Conservation (phyloP, 2,888 invertebrate species). For the Sphaerophoria rueppellii region DNA sequence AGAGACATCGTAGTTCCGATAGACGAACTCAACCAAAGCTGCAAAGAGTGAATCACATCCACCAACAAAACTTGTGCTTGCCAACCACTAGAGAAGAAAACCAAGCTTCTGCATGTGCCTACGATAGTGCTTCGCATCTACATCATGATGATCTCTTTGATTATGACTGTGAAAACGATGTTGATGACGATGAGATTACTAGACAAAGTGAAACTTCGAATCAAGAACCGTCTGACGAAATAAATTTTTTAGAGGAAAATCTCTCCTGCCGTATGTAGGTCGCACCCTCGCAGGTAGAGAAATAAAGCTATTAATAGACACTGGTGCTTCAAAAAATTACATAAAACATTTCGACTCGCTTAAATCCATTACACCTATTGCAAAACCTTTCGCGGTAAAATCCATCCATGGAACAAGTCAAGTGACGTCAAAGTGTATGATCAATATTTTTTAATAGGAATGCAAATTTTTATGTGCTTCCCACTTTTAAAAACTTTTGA, state of each 20-base stretch:
- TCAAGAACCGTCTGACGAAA: background rate
- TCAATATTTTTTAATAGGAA: constrained; percentile 55
- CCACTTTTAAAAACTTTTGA: too few relatives aligned
- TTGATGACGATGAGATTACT: too few relatives aligned
- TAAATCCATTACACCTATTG: background rate
- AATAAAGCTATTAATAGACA: constrained; percentile 34
- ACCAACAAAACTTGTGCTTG: background rate
- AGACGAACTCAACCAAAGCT: too few relatives aligned
- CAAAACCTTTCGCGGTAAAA: constrained; percentile 11
- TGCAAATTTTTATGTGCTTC: constrained; percentile 30
- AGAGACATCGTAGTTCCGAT: background rate
- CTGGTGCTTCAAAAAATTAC: too few relatives aligned
- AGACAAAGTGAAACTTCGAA: too few relatives aligned
- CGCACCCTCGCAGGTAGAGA: constrained; percentile 38
- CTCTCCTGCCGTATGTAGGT: background rate
- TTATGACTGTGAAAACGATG: background rate
- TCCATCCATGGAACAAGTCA: constrained; percentile 19
- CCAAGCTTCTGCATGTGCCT: too few relatives aligned
- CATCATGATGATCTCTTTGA: background rate
- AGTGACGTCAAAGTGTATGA: constrained; percentile 5
- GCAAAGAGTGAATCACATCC: constrained; percentile 23
- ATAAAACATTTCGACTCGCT: too few relatives aligned
- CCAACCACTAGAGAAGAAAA: too few relatives aligned
- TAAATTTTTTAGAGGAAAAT: too few relatives aligned
- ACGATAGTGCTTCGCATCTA: too few relatives aligned